A percentile compares a stretch with the other conserved stretches of the same genome.
phyloP scores from a whole-genome alignment of 2,113 vertebrate genomes.

The Urocynchramus pylzowi region DNA sequence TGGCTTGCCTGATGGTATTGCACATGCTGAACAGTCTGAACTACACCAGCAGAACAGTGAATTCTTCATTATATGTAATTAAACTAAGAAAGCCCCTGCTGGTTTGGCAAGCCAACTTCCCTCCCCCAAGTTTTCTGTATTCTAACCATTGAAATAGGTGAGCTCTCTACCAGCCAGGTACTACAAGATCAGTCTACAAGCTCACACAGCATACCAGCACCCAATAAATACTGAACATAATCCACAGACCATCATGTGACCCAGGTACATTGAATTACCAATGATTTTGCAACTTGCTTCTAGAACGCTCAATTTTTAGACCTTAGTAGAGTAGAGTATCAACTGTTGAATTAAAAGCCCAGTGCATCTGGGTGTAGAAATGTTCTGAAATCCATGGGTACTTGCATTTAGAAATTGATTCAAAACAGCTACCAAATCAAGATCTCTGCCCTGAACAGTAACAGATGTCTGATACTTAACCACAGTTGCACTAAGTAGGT shows the following conservation, averaged over 20 bases:
- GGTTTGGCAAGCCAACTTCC: background rate
- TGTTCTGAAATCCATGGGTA: background rate
- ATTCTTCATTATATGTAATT: background rate
- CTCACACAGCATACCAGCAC: background rate
- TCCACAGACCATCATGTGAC: fast-evolving
- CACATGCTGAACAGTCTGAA: fast-evolving
- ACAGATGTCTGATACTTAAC: background rate
- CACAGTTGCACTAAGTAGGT: background rate
- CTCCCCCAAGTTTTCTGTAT: background rate
- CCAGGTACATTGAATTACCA: background rate
- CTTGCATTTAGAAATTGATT: background rate
- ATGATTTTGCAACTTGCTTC: background rate
- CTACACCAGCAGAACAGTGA: background rate
- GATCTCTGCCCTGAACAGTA: background rate
- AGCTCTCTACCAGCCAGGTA: background rate
- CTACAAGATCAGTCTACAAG: background rate
- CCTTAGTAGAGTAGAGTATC: background rate
- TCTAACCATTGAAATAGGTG: background rate
- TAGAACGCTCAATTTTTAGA: background rate
- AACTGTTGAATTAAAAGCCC: background rate
- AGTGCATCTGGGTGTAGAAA: background rate
- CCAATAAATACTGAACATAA: background rate
- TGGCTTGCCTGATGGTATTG: background rate
- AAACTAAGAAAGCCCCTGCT: background rate
- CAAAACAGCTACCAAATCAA: background rate